Evolutionary conservation across 2,888 invertebrate genomes (phyloP).

Genomic region (Hypsopygia costalis): DNA sequence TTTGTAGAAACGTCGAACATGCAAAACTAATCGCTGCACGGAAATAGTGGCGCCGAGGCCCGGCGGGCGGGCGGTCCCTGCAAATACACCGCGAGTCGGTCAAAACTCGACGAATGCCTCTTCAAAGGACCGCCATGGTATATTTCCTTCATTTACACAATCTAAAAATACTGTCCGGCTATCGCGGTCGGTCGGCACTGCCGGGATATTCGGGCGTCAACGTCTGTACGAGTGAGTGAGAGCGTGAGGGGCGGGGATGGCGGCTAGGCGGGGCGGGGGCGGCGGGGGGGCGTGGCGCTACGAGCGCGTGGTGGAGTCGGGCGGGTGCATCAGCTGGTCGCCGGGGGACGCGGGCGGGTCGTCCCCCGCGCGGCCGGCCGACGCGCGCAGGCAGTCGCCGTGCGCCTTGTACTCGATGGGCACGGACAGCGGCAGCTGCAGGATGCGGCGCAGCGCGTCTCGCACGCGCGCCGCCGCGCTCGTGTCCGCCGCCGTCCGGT

Average conservation of each 20-base stretch:
- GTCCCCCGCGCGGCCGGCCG: conserved; percentile 32
- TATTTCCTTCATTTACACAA: background rate
- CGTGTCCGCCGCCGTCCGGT: conserved; percentile 95
- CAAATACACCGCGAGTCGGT: too few relatives aligned
- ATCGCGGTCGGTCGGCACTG: background rate
- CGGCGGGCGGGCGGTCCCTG: too few relatives aligned
- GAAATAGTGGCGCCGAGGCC: too few relatives aligned
- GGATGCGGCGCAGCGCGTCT: conserved; percentile 95
- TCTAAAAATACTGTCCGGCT: background rate
- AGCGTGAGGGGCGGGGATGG: conserved; percentile 7
- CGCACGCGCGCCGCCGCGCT: conserved; percentile 94
- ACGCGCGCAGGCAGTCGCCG: conserved; percentile 56
- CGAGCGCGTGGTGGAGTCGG: conserved; percentile 15
- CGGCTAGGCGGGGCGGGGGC: conserved; percentile 18
- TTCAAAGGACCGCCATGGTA: too few relatives aligned
- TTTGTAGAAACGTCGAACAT: too few relatives aligned
- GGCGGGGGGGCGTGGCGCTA: conserved; percentile 19
- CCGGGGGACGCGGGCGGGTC: conserved; percentile 9
- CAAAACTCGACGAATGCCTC: too few relatives aligned
- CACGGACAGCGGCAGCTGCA: conserved; percentile 95
- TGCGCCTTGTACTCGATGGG: conserved; percentile 95
- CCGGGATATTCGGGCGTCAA: too few relatives aligned
- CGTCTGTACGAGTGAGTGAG: too few relatives aligned
- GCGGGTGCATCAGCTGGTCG: conserved; percentile 13
- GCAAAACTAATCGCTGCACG: too few relatives aligned